Evolutionary conservation across 92 coral and sea anemone genomes (phyloP).

Genomic region (Desmophyllum pertusum): DNA sequence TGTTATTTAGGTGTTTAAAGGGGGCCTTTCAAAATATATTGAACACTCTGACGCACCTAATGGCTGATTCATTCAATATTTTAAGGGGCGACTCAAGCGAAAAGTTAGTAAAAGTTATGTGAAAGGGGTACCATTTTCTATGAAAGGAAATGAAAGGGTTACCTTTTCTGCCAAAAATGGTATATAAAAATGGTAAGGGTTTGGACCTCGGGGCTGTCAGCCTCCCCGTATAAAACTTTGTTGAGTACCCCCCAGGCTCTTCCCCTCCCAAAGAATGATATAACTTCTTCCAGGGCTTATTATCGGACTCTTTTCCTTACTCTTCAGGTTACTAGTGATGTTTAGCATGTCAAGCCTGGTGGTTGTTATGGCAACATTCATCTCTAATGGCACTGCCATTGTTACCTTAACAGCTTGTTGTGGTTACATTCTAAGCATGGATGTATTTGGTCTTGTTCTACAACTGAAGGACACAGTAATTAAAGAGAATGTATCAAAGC

Average conservation of each 20-base stretch:
- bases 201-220: too few relatives aligned
- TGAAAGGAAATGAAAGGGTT: too few relatives aligned
- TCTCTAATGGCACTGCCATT: conserved; percentile 62
- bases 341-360: conserved; percentile 69
- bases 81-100: too few relatives aligned
- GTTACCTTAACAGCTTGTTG: conserved; percentile 55
- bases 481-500: neutral
- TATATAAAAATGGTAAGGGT: too few relatives aligned
- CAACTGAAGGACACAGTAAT: conserved; percentile 16
- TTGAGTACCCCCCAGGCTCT: neutral
- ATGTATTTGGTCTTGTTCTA: conserved; percentile 67
- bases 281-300: neutral
- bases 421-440: conserved; percentile 82
- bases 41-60: too few relatives aligned
- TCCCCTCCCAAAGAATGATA: neutral
- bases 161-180: too few relatives aligned
- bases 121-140: too few relatives aligned
- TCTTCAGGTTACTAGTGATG: conserved; percentile 75
- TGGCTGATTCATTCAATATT: too few relatives aligned
- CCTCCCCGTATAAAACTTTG: too few relatives aligned
- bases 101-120: too few relatives aligned
- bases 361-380: conserved; percentile 74
- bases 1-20: too few relatives aligned
- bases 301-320: neutral
- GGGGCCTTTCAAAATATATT: too few relatives aligned